Evolutionary conservation across 2,113 vertebrate genomes (phyloP), one percentile per base, ranked within the genome.

Genomic region (Phalacrocorax carbo): DNA sequence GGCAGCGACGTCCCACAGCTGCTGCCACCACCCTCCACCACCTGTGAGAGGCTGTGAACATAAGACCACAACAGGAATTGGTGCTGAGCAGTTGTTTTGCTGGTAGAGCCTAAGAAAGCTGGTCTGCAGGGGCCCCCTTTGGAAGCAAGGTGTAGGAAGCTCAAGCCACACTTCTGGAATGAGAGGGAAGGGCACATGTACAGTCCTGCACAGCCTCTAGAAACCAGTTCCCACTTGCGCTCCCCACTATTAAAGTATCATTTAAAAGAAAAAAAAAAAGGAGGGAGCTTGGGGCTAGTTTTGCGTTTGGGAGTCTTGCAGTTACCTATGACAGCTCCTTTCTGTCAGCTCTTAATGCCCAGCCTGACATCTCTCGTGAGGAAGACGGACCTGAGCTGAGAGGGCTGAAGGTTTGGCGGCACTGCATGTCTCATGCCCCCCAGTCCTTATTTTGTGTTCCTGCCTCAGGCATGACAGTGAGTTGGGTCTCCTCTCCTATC

Each of bases 361-460:
- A 49, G 52, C 60, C 71, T 6, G 17, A 19, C 27, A 3, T 4
- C 71, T 21, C 65, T 3, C 3, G 38, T 3, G 58, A 64, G 75
- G 80, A 34, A 23, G 22, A 25, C 29, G 7, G 34, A 17, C 10
- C 46, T 5, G 65, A 72, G 46, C 78, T 36, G 27, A 1, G 46
- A 46, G 69, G 70, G 68, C 4, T 10, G 27, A 10, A 8, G 58
- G 61, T 15, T 13, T 55, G 79, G 83, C n/a, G 52, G 91, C 30
- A 5, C 36, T 8, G 26, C 68, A 30, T 22, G 22, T 3, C 55
- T 18, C 1, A 0, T 36, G 4, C 36, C 32, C 71, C 27, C 25
- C 7, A 2, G 13, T 20, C 18, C 73, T 22, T 42, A 8, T 6
- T 26, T 4, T 6, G 8, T 9, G 9, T 44, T 51, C 32, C 34